Percentiles rank a stretch among this genome's conserved stretches.
These are phyloP conservation scores for Micropoecilia bifurca DNA, from an alignment of 2,797 vertebrate genomes.

Conservation along the genomic window DNA sequence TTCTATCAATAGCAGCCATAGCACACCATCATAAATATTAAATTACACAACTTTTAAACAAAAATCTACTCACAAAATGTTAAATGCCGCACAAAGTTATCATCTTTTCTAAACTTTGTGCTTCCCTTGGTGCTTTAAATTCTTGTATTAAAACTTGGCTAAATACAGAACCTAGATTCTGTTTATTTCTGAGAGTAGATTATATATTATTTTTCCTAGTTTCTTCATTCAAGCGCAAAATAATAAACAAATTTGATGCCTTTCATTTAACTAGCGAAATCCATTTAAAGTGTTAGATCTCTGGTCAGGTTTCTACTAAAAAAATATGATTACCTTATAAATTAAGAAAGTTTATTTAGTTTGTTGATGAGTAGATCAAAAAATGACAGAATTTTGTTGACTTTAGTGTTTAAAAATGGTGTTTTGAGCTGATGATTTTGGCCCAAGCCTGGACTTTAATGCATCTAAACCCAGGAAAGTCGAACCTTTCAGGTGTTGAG, in stretches of 20 bases:
- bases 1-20: too few relatives aligned
- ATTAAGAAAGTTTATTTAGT: background rate
- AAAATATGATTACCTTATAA: background rate
- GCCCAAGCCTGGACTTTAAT: background rate
- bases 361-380: background rate
- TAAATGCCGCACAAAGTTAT: background rate
- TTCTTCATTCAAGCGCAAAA: background rate
- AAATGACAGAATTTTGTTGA: background rate
- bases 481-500: background rate
- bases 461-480: background rate
- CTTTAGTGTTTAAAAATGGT: background rate
- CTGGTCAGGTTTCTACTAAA: background rate
- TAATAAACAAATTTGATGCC: background rate
- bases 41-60: background rate
- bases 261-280: background rate
- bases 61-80: background rate
- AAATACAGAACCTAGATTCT: too few relatives aligned
- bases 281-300: background rate
- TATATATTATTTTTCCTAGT: background rate
- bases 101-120: background rate
- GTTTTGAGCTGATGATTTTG: background rate
- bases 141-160: too few relatives aligned
- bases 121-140: background rate
- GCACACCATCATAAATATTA: background rate
- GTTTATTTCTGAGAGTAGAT: too few relatives aligned